Evolutionary conservation across 2,888 invertebrate genomes (phyloP).

Genomic region (Dryocosmus kuriphilus): DNA sequence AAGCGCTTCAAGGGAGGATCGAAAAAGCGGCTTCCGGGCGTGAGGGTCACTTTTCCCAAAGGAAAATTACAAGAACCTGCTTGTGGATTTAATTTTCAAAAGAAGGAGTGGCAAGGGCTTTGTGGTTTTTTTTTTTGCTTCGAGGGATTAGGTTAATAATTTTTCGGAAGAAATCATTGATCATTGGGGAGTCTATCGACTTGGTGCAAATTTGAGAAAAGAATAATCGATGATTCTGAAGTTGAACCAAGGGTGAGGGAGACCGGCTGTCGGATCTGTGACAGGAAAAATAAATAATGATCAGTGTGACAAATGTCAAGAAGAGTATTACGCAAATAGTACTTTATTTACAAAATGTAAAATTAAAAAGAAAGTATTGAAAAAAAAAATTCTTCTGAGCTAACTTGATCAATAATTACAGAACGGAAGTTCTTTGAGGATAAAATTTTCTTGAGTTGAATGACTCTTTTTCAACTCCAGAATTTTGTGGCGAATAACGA

Average conservation of each 20-base stretch:
- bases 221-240: constrained; percentile 8
- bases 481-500: neutral
- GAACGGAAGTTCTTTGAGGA: neutral
- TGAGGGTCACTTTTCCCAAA: constrained; percentile 16
- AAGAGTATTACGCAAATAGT: neutral
- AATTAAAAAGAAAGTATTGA: neutral
- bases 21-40: constrained; percentile 12
- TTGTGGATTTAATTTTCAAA: constrained; percentile 13
- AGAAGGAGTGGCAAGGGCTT: neutral
- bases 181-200: constrained; percentile 17
- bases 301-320: neutral
- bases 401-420: neutral
- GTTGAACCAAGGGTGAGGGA: neutral
- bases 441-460: neutral
- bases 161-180: constrained; percentile 41
- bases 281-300: neutral
- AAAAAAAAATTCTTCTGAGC: neutral
- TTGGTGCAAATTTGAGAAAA: neutral
- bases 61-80: constrained; percentile 20
- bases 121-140: neutral
- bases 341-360: neutral
- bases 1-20: constrained; percentile 11
- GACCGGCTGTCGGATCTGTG: neutral
- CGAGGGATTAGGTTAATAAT: constrained; percentile 46
- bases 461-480: neutral